Conservation (phyloP, 2,113 vertebrate species). For the Aegypius monachus region DNA sequence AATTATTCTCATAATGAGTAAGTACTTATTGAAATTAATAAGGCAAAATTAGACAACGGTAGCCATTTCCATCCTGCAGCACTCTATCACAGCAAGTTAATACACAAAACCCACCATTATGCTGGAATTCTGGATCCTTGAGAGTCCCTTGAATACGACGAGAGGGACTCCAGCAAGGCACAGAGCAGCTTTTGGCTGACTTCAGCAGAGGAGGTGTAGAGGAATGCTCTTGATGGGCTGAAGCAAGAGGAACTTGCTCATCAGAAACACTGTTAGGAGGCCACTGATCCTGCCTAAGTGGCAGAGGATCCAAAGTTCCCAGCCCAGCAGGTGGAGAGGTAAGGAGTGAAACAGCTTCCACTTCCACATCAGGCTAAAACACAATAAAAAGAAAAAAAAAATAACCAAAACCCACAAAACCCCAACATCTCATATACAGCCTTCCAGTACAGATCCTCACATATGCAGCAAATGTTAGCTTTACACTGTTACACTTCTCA, state of each 20-base stretch:
- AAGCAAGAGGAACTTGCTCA: neutral
- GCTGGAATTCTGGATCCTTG: constrained; percentile 86
- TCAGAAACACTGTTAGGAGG: neutral
- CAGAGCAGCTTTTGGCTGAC: neutral
- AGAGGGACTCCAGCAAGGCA: constrained; percentile 54
- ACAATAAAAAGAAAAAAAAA: neutral
- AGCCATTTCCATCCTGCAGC: neutral
- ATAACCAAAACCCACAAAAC: neutral
- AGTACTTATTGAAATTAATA: neutral
- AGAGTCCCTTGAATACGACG: constrained; percentile 81
- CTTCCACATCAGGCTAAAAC: constrained; percentile 46
- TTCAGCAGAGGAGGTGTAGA: neutral
- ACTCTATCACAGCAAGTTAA: neutral
- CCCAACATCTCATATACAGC: neutral
- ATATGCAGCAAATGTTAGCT: neutral
- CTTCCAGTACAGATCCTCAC: neutral
- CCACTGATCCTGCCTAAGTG: constrained; percentile 74
- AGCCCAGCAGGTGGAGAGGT: constrained; percentile 78
- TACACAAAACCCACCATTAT: constrained; percentile 75
- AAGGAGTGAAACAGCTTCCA: neutral
- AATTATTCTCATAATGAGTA: neutral
- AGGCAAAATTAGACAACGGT: neutral
- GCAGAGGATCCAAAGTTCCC: constrained; percentile 80
- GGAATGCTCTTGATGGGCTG: neutral
- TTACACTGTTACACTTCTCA: neutral